Conservation (phyloP, 2,888 invertebrate genomes). For the Aphidoletes aphidimyza region DNA sequence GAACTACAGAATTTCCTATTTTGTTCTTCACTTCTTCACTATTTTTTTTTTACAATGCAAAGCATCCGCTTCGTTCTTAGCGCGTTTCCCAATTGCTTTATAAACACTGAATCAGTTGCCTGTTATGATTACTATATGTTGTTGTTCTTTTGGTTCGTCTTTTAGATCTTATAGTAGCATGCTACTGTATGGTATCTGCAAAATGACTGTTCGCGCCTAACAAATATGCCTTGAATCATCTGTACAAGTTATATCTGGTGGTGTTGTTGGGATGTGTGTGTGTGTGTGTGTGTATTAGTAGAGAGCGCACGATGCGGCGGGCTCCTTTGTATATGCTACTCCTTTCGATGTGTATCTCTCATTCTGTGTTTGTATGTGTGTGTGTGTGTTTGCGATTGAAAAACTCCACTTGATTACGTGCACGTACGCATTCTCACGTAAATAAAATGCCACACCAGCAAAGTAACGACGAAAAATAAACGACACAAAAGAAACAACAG, state of each 20-base stretch:
- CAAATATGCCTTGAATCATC: neutral
- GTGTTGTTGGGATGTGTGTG: neutral
- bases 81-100: neutral
- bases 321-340: too few relatives aligned
- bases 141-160: neutral
- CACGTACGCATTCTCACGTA: slow-evolving; percentile 46
- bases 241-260: neutral
- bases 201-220: slow-evolving; percentile 11
- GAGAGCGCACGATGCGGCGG: too few relatives aligned
- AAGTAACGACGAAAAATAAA: neutral
- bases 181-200: neutral
- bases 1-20: neutral
- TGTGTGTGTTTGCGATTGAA: neutral
- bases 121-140: neutral
- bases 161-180: neutral
- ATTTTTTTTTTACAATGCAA: neutral
- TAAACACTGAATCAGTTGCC: neutral
- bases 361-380: neutral
- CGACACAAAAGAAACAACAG: neutral
- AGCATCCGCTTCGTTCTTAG: neutral
- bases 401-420: slow-evolving; percentile 31
- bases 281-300: neutral
- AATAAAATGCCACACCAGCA: neutral
- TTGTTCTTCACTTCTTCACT: neutral
- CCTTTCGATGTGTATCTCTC: too few relatives aligned